Evolutionary conservation across 2,113 vertebrate genomes (phyloP).

Genomic region (Suricata suricatta): DNA sequence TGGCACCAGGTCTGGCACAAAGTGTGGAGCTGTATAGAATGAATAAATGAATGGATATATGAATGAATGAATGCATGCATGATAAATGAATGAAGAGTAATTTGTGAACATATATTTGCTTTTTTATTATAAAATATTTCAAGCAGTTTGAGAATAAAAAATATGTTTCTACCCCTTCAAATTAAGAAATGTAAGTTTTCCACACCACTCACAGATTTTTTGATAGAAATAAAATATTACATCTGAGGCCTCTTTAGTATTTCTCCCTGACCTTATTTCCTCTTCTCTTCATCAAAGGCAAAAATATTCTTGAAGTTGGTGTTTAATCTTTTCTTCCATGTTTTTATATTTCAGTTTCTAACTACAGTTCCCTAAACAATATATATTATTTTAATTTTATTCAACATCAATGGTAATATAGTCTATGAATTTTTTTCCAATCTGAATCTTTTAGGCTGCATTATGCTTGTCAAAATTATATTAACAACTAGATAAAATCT

Average conservation of each 20-base stretch:
- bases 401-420: background rate
- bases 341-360: constrained; percentile 3
- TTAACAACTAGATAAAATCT: background rate
- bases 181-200: background rate
- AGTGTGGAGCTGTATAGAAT: background rate
- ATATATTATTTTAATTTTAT: background rate
- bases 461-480: background rate
- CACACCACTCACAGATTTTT: background rate
- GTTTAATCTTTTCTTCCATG: background rate
- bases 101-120: background rate
- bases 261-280: background rate
- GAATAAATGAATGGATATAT: background rate
- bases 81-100: background rate
- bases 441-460: background rate
- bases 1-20: background rate
- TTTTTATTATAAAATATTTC: background rate
- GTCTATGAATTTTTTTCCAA: background rate
- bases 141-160: background rate
- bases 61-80: background rate
- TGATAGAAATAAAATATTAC: background rate
- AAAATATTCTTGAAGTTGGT: background rate
- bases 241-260: background rate
- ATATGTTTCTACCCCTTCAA: background rate
- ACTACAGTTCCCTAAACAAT: background rate
- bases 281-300: background rate